These are phyloP conservation scores for Halichondria panicea DNA, from an alignment of 37 sponge, comb jelly and placozoan species.

Conservation along the genomic window DNA sequence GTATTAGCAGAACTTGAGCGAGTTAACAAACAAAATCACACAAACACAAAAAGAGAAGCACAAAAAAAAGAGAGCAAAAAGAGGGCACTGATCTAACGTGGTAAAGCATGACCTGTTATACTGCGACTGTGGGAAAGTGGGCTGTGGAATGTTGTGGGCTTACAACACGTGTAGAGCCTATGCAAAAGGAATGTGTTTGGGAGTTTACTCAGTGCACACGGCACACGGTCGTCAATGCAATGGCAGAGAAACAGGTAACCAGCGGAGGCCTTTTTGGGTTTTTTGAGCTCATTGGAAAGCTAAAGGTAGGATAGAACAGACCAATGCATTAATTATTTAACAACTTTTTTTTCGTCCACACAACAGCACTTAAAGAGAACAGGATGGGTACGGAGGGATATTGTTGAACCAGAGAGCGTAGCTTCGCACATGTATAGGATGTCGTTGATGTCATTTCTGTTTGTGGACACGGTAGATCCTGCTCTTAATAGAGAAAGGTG, in stretches of 20 bases:
- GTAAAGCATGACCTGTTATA: background rate
- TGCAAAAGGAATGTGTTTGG: no score
- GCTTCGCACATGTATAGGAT: slow-evolving; percentile 95
- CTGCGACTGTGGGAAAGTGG: background rate
- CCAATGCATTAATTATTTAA: background rate
- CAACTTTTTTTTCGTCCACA: background rate
- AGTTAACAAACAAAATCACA: background rate
- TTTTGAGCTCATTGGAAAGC: slow-evolving; percentile 74
- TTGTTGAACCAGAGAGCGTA: slow-evolving; percentile 85
- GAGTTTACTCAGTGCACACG: background rate
- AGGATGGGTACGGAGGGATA: slow-evolving; percentile 82
- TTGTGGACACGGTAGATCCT: slow-evolving; percentile 16
- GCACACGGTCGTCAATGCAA: background rate
- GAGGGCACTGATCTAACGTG: slow-evolving; percentile 11
- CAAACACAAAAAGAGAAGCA: background rate
- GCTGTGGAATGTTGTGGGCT: background rate
- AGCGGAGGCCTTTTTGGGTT: slow-evolving; percentile 42
- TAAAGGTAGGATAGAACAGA: slow-evolving; percentile 65
- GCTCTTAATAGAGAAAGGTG: slow-evolving; percentile 52
- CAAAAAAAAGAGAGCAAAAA: background rate
- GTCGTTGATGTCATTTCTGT: slow-evolving; percentile 84
- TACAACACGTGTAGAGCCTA: background rate
- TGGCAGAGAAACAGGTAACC: background rate
- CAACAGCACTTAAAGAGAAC: slow-evolving; percentile 77
- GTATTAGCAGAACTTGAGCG: background rate